Percentiles rank a stretch among this genome's conserved stretches.
Conservation (phyloP, 2,797 vertebrate species). For the Ciconia nigra region DNA sequence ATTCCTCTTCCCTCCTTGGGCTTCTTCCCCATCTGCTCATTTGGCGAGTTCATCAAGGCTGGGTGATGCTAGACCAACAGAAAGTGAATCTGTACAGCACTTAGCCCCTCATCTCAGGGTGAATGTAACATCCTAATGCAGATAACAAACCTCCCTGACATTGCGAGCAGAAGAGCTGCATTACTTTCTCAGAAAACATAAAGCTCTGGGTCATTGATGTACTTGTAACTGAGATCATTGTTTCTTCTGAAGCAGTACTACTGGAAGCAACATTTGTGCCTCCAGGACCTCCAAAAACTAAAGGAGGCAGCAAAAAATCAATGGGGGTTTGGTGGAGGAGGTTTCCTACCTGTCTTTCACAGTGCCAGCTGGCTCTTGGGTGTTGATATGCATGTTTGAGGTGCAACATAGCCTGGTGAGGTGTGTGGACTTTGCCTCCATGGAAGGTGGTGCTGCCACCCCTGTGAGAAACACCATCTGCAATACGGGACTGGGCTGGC, state of each 20-base stretch:
- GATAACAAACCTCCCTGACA: not conserved
- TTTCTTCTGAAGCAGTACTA: conserved; percentile 1
- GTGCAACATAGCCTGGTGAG: not conserved
- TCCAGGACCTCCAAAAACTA: not conserved
- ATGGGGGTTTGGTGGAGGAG: not conserved
- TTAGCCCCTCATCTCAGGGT: not conserved
- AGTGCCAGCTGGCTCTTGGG: not conserved
- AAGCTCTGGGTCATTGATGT: not conserved
- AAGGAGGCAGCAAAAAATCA: not conserved
- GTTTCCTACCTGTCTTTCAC: not conserved
- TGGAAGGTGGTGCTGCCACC: not conserved
- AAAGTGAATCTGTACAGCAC: not conserved
- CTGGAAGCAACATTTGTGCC: not conserved
- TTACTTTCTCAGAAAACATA: not conserved
- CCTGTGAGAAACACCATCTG: not conserved
- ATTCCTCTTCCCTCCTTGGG: not conserved
- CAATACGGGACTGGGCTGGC: rapidly evolving
- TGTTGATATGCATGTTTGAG: not conserved
- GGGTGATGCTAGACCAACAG: not conserved
- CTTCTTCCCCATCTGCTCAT: not conserved
- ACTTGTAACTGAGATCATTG: not conserved
- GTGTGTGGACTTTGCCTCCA: not conserved
- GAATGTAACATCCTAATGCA: not conserved
- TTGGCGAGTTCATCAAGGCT: not conserved
- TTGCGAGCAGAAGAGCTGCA: not conserved